phyloP scores from a whole-genome alignment of 2,797 vertebrate species.

The Protonibea diacanthus region DNA sequence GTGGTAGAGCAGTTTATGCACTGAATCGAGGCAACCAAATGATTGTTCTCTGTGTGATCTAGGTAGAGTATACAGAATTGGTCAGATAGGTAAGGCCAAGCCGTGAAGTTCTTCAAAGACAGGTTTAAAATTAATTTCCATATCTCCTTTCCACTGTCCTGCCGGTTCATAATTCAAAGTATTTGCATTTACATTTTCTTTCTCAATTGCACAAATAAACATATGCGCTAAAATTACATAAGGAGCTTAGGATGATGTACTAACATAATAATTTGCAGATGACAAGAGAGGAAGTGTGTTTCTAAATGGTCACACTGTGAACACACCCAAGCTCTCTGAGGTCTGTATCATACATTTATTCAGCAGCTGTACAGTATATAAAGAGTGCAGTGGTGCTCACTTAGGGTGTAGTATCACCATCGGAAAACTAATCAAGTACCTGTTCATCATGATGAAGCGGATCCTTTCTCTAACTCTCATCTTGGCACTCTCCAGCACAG shows the following conservation, averaged over 20 bases:
- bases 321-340: not conserved
- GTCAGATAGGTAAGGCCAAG: not conserved
- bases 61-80: not conserved
- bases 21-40: too few relatives aligned
- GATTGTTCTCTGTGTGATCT: too few relatives aligned
- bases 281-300: not conserved
- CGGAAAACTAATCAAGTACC: not conserved
- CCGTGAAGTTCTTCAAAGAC: not conserved
- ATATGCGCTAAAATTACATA: not conserved
- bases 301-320: not conserved
- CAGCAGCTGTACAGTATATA: not conserved
- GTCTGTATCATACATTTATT: too few relatives aligned
- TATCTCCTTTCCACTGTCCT: too few relatives aligned
- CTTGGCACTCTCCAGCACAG: conserved; percentile 28
- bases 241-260: not conserved
- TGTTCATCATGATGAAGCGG: conserved; percentile 27
- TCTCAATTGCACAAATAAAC: not conserved
- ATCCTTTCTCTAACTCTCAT: conserved; percentile 24
- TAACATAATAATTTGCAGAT: not conserved
- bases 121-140: too few relatives aligned
- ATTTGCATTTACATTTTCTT: not conserved
- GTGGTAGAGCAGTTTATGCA: too few relatives aligned
- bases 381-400: not conserved
- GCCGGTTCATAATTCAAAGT: too few relatives aligned
- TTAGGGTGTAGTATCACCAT: not conserved